Evolutionary conservation across 1,140 invertebrate genomes (phyloP).

Genomic region (Sesamia nonagrioides): DNA sequence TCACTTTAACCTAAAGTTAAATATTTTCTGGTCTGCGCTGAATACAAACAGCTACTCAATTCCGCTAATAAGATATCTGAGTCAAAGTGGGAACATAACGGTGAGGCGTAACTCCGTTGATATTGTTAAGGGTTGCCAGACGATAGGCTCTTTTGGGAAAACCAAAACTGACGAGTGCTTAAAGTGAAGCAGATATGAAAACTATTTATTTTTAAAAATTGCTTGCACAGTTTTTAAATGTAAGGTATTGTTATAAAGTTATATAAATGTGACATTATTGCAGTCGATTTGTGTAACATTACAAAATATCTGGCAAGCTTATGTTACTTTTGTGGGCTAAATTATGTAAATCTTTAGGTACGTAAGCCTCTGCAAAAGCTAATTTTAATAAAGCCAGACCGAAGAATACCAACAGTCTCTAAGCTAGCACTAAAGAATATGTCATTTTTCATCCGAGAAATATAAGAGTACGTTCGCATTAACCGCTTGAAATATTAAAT

Average conservation of each 20-base stretch:
- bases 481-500: conserved; percentile 32
- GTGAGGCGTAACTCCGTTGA: conserved; percentile 32
- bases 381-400: neutral
- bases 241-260: too few species aligned
- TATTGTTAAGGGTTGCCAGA: conserved; percentile 25
- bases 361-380: neutral
- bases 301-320: too few species aligned
- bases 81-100: conserved; percentile 31
- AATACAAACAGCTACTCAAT: conserved; percentile 54
- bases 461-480: conserved; percentile 18
- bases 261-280: too few species aligned
- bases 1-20: conserved; percentile 55
- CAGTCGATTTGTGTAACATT: too few species aligned
- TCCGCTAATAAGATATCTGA: conserved; percentile 45
- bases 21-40: conserved; percentile 49
- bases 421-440: neutral
- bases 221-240: too few species aligned
- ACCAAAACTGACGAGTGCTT: neutral
- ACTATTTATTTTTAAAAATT: too few species aligned
- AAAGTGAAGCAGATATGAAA: neutral
- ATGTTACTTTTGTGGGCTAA: neutral
- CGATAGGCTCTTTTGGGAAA: neutral
- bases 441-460: conserved; percentile 1
- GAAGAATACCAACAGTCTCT: neutral
- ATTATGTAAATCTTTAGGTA: neutral